These are phyloP conservation scores for Cyclophora albipunctata DNA, from an alignment of 2,888 invertebrate species.

Conservation along the genomic window DNA sequence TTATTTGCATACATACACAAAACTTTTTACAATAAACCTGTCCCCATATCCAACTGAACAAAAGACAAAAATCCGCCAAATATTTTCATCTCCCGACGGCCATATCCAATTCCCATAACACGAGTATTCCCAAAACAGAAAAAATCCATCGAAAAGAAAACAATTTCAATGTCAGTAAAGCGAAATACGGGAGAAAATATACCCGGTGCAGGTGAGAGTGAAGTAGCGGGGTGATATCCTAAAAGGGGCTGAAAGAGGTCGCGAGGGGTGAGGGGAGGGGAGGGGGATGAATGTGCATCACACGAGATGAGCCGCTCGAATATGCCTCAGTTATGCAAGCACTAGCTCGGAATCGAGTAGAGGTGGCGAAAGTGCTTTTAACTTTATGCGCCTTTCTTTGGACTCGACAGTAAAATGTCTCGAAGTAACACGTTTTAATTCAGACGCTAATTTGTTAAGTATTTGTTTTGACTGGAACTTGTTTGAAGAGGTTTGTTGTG, in stretches of 20 bases:
- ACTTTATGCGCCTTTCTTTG: background rate
- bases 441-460: no score
- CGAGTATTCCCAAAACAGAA: background rate
- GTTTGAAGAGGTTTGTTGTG: no score
- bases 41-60: no score
- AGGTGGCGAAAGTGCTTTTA: constrained; percentile 10
- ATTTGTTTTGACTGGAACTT: no score
- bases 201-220: constrained; percentile 12
- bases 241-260: constrained; percentile 21
- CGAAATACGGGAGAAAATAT: constrained; percentile 4
- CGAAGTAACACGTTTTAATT: no score
- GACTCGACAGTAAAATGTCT: no score
- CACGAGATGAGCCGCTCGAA: constrained; percentile 23
- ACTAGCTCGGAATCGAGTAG: constrained; percentile 10
- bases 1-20: no score
- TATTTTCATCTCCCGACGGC: no score
- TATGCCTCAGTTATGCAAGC: constrained; percentile 16
- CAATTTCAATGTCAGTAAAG: constrained; percentile 12
- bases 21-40: no score
- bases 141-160: constrained; percentile 5
- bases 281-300: constrained; percentile 25
- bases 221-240: constrained; percentile 18
- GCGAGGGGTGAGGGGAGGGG: constrained; percentile 6
- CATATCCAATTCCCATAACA: no score
- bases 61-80: no score